Evolutionary conservation across 2,797 vertebrate species (phyloP), one percentile per base, ranked within the genome.

Genomic region (Lagocephalus sceleratus): DNA sequence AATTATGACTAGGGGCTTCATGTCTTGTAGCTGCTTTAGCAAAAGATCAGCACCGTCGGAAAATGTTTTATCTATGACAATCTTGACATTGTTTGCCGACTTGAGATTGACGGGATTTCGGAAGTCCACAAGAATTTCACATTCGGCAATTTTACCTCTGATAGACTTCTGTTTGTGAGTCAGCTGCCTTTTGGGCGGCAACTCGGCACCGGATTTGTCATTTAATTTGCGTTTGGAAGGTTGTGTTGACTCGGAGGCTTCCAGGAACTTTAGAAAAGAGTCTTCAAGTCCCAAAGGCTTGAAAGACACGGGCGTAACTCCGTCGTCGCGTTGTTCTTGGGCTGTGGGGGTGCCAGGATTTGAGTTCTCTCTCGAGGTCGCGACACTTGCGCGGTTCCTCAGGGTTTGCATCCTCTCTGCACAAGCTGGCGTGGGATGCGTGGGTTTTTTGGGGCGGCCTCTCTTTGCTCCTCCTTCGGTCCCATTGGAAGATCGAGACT

Each of bases 1-100:
- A 82, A 99, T 90, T 76, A 90, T 91, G 83, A 99, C 90, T 47
- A 93, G 90, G 75, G 96, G 96, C 90, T 90, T 96, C 94, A 98
- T 98, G 87, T 97, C 91, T 92, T 99, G 96, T 88, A 99, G 94
- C 62, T 99, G 97, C 86, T 94, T 97, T 73, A 98, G 86, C 75
- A 94, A 83, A 81, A 84, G 84, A 83, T 97, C 95, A 83, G 94
- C 89, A 86, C 92, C 93, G 68, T 93, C 92, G 79, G 94, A 96
- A 63, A 97, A 84, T 63, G 90, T 90, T 86, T 93, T 94, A 84
- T 96, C 95, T 89, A 99, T 88, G 80, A 97, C 93, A 72, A 99
- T 97, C 85, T 98, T 98, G 74, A 99, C 91, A 73, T 96, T 96
- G 67, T 88, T 93, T 51, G 90, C 90, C 43, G 92, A 93, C 47